Percentiles rank a stretch among this genome's conserved stretches.
phyloP scores from a whole-genome alignment of 2,797 vertebrate species.

The Sandelia bainsii region DNA sequence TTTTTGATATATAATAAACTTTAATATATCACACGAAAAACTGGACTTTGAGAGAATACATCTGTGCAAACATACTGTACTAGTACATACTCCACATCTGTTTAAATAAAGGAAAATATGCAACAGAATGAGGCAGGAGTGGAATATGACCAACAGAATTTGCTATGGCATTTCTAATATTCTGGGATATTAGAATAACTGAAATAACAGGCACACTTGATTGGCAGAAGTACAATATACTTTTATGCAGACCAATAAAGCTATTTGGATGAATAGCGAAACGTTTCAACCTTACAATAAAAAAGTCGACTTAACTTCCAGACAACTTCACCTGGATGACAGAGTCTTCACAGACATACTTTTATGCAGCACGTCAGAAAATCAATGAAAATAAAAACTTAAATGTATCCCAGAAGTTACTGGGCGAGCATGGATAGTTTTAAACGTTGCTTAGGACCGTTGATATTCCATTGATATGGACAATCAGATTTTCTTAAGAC shows the following conservation, averaged over 20 bases:
- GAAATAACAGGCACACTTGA: conserved; percentile 13
- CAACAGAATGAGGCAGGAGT: conserved; percentile 20
- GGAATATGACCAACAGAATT: conserved; percentile 7
- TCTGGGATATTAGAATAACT: conserved; percentile 11
- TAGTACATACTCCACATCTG: conserved; percentile 19
- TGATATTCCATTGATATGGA: conserved; percentile 15
- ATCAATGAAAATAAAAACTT: conserved; percentile 8
- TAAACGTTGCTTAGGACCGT: neutral
- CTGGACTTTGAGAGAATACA: conserved; percentile 53
- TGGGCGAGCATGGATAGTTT: neutral
- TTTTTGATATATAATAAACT: conserved; percentile 56
- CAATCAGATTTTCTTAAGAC: conserved; percentile 32
- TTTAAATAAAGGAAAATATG: conserved; percentile 30
- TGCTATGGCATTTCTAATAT: conserved; percentile 52
- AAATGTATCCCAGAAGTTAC: conserved; percentile 6
- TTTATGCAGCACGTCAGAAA: conserved; percentile 21
- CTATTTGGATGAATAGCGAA: no score
- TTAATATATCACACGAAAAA: conserved; percentile 62
- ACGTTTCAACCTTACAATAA: no score
- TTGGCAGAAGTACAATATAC: no score
- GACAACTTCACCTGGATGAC: no score
- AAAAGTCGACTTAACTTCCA: no score
- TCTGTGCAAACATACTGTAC: conserved; percentile 31
- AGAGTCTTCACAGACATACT: no score
- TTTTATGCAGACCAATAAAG: no score